These are phyloP conservation scores for Gobiocypris rarus DNA, from an alignment of 2,113 vertebrate species.

Conservation along the genomic window DNA sequence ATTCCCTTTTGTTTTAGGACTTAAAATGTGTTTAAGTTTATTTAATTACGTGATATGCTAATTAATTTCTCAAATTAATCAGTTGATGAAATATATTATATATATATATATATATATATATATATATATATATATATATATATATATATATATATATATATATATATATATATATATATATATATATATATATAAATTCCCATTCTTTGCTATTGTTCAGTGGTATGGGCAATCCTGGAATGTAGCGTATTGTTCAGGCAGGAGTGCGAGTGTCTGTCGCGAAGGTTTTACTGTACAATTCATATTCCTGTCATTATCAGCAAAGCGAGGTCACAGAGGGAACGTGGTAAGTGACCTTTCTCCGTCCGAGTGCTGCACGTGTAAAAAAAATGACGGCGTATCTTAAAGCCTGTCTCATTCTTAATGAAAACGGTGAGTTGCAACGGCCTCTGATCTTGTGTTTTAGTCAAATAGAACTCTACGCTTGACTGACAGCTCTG, in stretches of 20 bases:
- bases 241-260: background rate
- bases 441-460: constrained; percentile 92
- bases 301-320: constrained; percentile 48
- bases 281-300: constrained; percentile 37
- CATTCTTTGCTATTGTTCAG: constrained; percentile 2
- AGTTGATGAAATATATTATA: too few relatives aligned
- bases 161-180: too few relatives aligned
- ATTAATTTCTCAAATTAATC: too few relatives aligned
- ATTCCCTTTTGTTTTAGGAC: too few relatives aligned
- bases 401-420: constrained; percentile 82
- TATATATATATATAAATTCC: background rate
- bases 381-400: constrained; percentile 66
- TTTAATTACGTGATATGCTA: too few relatives aligned
- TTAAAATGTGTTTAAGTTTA: too few relatives aligned
- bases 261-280: background rate
- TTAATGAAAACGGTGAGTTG: constrained; percentile 87
- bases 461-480: constrained; percentile 91
- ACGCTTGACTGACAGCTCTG: constrained; percentile 92
- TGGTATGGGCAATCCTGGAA: background rate
- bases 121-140: too few relatives aligned
- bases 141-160: too few relatives aligned
- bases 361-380: constrained; percentile 29
- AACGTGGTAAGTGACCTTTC: constrained; percentile 48
- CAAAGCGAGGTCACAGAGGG: constrained; percentile 37
- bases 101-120: too few relatives aligned